Conservation (phyloP, 1,140 invertebrate species). For the Bombus waltoni region DNA sequence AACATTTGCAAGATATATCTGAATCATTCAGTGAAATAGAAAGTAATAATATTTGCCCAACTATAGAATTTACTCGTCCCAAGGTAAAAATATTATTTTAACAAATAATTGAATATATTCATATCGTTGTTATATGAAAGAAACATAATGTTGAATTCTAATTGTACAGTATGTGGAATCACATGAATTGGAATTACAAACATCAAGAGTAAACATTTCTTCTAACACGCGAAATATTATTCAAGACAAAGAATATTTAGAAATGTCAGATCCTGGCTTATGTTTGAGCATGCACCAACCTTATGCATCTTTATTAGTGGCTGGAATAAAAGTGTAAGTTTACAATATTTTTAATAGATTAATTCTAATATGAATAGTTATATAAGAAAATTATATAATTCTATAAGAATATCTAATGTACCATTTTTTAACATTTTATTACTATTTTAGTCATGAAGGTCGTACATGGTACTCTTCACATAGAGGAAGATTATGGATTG, state of each 20-base stretch:
- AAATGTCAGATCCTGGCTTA: slow-evolving; percentile 94
- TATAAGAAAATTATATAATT: no score
- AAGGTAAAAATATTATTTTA: slow-evolving; percentile 57
- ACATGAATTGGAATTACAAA: slow-evolving; percentile 6
- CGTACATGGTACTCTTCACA: slow-evolving; percentile 96
- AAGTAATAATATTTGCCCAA: slow-evolving; percentile 59
- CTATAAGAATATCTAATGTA: neutral
- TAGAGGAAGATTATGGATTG: slow-evolving; percentile 97
- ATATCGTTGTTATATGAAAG: neutral
- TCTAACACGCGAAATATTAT: slow-evolving; percentile 82
- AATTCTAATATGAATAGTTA: neutral
- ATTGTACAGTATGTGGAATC: slow-evolving; percentile 65
- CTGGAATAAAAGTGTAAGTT: slow-evolving; percentile 94
- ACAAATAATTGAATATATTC: slow-evolving; percentile 19
- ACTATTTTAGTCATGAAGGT: slow-evolving; percentile 92
- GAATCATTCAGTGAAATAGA: slow-evolving; percentile 66
- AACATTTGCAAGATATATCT: slow-evolving; percentile 74
- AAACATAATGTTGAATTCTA: neutral
- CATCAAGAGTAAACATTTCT: neutral
- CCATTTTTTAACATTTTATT: slow-evolving; percentile 47
- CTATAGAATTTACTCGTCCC: slow-evolving; percentile 69
- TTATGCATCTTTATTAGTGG: slow-evolving; percentile 94
- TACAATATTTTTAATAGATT: neutral
- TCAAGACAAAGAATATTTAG: slow-evolving; percentile 92
- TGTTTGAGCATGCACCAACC: slow-evolving; percentile 98